Base-by-base conservation (phyloP, 2,797 vertebrate genomes). In the Megalops cyprinoides region DNA sequence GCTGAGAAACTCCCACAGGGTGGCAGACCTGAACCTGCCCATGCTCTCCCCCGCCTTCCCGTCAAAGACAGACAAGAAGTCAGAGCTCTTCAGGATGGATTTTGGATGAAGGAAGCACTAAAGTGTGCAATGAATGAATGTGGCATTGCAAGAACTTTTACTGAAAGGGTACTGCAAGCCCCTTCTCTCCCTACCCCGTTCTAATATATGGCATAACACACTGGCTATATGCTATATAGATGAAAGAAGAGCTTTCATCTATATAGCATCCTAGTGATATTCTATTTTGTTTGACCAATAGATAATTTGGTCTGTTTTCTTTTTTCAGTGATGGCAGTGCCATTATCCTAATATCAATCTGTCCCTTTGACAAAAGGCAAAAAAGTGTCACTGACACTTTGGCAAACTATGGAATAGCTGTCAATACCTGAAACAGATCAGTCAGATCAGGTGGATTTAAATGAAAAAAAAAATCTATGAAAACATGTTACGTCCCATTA, bases 1-100 rank as follows among this genome's bases (percentile, higher is more conserved):
- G 80, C 77, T 95, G 80, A 92, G 90, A 44, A 88, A 92, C 1
- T 85, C 89, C 44, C 86, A 90, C 15, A 90, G 92, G 78, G 86
- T 85, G 81, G 88, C 86, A 0, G 90, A 95, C 51, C 80, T 96
- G 82, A 96, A 93, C 82, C 91, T 97, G 82, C 95, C 95, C 0
- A 85, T 92, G 83, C 93, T 96, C 78, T 90, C 93, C 48, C 87
- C 92, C 3, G 87, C 91, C 0, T 87, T 92, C 81, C 94, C 94
- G 81, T 91, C 83, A 39, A 95, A 91, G 53, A 10, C 80, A 0
- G 92, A 93, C 1, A 90, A 92, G 86, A 95, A 95, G 87, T 0
- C 83, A 80, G 92, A 93, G 79, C 89, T 93, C 7, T 88, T 93
- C 81, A 91, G 84, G 77, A 88, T 95, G 90, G 94, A 97, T 86